A percentile compares a stretch with the other conserved stretches of the same genome.
These are phyloP conservation scores for Xestoiulus laeticollis DNA, from an alignment of 2,888 invertebrate genomes.

Conservation along the genomic window DNA sequence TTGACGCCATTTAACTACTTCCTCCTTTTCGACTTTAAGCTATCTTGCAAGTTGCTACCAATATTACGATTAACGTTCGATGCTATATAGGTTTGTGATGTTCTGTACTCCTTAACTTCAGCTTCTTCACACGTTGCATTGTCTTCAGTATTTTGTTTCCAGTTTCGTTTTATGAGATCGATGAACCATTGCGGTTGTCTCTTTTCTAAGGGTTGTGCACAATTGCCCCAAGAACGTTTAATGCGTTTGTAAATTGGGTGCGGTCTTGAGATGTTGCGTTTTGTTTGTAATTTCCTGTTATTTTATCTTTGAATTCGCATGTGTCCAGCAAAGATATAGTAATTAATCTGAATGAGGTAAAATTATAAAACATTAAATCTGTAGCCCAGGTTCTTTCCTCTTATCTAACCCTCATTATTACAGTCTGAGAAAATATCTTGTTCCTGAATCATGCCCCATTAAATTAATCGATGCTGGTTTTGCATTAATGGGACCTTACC, in stretches of 20 bases:
- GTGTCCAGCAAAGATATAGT: neutral
- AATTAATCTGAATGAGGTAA: neutral
- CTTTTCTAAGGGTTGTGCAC: neutral
- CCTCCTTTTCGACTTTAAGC: conserved; percentile 2
- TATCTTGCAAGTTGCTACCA: neutral
- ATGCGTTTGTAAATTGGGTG: neutral
- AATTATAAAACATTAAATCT: neutral
- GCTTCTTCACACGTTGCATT: conserved; percentile 18
- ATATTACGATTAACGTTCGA: conserved; percentile 31
- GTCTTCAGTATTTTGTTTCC: conserved; percentile 18
- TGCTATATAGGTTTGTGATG: conserved; percentile 37
- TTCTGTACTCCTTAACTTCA: conserved; percentile 13
- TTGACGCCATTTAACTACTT: conserved; percentile 85
- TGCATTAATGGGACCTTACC: neutral
- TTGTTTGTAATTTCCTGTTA: neutral
- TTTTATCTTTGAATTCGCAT: neutral
- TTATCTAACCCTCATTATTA: neutral
- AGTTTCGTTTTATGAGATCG: neutral
- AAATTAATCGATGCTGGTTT: neutral
- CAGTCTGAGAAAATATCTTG: neutral
- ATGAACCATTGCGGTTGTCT: neutral
- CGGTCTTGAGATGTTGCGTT: neutral
- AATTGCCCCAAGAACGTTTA: neutral
- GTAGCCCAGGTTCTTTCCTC: neutral
- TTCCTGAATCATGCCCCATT: neutral